A percentile compares a stretch with the other conserved stretches of the same genome.
These are phyloP conservation scores for Microtus montanus DNA, from an alignment of 2,113 vertebrate genomes.

Conservation along the genomic window DNA sequence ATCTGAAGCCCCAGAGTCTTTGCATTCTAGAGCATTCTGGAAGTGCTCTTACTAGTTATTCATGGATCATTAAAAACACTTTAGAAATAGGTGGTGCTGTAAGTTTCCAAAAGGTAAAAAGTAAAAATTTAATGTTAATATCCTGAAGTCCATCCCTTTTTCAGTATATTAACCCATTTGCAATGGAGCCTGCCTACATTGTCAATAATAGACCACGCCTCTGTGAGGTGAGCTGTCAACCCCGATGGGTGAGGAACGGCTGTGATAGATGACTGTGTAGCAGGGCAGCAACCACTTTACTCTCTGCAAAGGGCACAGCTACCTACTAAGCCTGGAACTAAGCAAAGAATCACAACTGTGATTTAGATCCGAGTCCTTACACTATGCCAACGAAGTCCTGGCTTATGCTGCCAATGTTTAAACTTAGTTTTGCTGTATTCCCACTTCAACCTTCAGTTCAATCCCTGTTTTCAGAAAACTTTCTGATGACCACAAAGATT, in stretches of 20 bases:
- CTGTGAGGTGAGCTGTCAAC: constrained; percentile 6
- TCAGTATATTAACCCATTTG: not conserved
- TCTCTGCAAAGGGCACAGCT: not conserved
- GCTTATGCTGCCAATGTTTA: not conserved
- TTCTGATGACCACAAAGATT: not conserved
- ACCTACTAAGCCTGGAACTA: not conserved
- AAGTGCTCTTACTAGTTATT: not conserved
- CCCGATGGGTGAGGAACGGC: not conserved
- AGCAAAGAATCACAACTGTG: not conserved
- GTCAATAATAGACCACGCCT: not conserved
- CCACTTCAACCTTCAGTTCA: not conserved
- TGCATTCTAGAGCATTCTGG: not conserved
- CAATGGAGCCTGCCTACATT: not conserved
- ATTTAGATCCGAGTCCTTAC: not conserved
- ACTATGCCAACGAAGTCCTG: not conserved
- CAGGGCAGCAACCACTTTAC: not conserved
- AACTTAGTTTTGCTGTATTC: not conserved
- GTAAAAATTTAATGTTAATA: not conserved
- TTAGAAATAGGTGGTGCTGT: constrained; percentile 32
- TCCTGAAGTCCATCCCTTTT: not conserved
- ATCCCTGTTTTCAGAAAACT: not conserved
- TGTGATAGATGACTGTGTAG: not conserved
- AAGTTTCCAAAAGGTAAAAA: constrained; percentile 44
- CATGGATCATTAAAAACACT: not conserved
- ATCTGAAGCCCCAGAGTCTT: not conserved